Base-by-base conservation (phyloP, 2,113 vertebrate genomes). In the human region DNA sequence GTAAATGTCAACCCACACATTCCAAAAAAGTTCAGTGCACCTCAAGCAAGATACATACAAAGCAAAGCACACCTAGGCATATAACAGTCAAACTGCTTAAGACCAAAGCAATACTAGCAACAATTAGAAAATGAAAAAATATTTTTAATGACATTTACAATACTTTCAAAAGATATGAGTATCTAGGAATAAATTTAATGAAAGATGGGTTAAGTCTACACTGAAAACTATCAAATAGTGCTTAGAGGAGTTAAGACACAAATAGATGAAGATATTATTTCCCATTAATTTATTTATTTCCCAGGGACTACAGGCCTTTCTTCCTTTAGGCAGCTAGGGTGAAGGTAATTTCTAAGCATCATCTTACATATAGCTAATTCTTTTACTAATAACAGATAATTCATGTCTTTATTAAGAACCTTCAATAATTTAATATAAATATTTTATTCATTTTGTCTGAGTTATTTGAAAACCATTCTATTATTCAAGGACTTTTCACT, bases 161-260 rank as follows among this genome's bases (percentile, higher is more conserved):
- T 43, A 52, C 8, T 35, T 48, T 70, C 32, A 45, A 81, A 88
- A 90, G 38, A 45, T 23, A n/a, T n/a, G 84, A 84, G 23, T 68
- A 68, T 23, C n/a, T 61, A 89, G 57, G 32, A 89, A 85, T 84
- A 95, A 89, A 75, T 89, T 89, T 85, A 94, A 92, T 76, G 59
- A 89, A 61, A 61, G 59, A 61, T 40, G 25, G 32, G 59, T 30
- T 50, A 64, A 70, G 27, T 66, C 38, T 32, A 40, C 20, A 52
- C 8, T 43, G 48, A 89, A 89, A 95, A 75, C n/a, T 91, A n/a
- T n/a, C 64, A 94, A 40, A 43, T 40, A 59, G n/a, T 79, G 11
- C 32, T 89, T 76, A 89, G 20, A 89, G 6, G 68, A 83, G 78
- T 76, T 59, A 76, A 57, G 43, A 89, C 27, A 85, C 14, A 68